Evolutionary conservation across 2,113 vertebrate species (phyloP).

Genomic region (Salvelinus sp.): DNA sequence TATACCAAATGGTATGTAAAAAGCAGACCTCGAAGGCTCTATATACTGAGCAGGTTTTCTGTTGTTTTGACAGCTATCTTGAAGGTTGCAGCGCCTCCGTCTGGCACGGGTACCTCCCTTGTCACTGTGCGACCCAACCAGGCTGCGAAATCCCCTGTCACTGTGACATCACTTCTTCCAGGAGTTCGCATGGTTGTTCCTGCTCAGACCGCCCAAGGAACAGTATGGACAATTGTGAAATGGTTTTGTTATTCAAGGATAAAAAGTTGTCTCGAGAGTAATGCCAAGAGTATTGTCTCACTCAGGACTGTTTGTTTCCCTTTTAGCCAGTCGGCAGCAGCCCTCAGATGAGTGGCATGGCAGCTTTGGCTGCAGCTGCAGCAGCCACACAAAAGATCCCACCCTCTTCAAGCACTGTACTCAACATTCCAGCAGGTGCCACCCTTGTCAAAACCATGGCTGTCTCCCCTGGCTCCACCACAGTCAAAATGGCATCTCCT

Average conservation of each 20-base stretch:
- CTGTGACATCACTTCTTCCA: conserved; percentile 84
- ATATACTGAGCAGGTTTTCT: not conserved
- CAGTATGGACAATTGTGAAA: conserved; percentile 56
- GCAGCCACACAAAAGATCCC: conserved; percentile 93
- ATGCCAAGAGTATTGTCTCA: not conserved
- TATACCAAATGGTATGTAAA: not conserved
- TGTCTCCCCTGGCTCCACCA: conserved; percentile 81
- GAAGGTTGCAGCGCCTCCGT: conserved; percentile 84
- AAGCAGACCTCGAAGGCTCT: too few relatives aligned
- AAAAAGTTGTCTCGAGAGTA: not conserved
- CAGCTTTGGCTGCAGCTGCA: conserved; percentile 86
- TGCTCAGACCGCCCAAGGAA: conserved; percentile 81
- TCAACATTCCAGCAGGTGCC: conserved; percentile 84
- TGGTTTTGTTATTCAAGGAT: too few relatives aligned
- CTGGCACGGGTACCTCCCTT: conserved; percentile 78
- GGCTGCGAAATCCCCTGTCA: conserved; percentile 82
- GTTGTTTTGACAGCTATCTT: conserved; percentile 74
- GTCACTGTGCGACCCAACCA: conserved; percentile 86
- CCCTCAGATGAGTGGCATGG: conserved; percentile 94
- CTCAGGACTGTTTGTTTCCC: not conserved
- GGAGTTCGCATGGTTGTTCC: conserved; percentile 88
- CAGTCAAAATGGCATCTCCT: conserved; percentile 87
- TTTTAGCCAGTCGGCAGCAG: conserved; percentile 85
- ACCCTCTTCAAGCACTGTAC: conserved; percentile 83
- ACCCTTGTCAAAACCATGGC: conserved; percentile 88